phyloP scores from a whole-genome alignment of 2,113 vertebrate genomes.

The Patagioenas fasciata region DNA sequence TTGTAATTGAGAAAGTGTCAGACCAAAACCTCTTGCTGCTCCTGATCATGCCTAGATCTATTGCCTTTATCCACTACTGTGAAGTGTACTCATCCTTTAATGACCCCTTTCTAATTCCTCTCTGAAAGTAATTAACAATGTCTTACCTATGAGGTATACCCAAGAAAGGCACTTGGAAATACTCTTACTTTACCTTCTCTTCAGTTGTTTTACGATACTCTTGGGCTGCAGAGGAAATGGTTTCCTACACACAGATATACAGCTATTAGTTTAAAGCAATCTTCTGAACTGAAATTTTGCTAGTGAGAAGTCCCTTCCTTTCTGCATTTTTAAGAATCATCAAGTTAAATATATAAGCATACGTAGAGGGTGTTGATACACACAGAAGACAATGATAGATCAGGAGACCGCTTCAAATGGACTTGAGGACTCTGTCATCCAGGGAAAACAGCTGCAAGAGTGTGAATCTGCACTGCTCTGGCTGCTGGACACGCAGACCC shows the following conservation, averaged over 20 bases:
- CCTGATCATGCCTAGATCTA: neutral
- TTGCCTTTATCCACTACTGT: neutral
- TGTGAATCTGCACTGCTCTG: neutral
- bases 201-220: neutral
- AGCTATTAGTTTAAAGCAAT: neutral
- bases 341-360: neutral
- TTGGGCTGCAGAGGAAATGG: neutral
- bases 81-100: neutral
- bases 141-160: neutral
- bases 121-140: neutral
- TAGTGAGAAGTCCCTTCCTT: neutral
- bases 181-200: neutral
- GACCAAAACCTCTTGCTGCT: neutral
- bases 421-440: neutral
- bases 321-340: neutral
- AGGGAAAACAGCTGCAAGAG: neutral
- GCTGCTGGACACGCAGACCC: neutral
- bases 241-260: neutral
- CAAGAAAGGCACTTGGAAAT: neutral
- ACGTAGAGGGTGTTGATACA: neutral
- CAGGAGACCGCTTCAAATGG: neutral
- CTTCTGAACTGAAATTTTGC: neutral
- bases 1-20: neutral
- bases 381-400: neutral
- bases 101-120: neutral